Evolutionary conservation across 2,113 vertebrate genomes (phyloP), one percentile per base, ranked within the genome.

Genomic region (Coryphaenoides rupestris): DNA sequence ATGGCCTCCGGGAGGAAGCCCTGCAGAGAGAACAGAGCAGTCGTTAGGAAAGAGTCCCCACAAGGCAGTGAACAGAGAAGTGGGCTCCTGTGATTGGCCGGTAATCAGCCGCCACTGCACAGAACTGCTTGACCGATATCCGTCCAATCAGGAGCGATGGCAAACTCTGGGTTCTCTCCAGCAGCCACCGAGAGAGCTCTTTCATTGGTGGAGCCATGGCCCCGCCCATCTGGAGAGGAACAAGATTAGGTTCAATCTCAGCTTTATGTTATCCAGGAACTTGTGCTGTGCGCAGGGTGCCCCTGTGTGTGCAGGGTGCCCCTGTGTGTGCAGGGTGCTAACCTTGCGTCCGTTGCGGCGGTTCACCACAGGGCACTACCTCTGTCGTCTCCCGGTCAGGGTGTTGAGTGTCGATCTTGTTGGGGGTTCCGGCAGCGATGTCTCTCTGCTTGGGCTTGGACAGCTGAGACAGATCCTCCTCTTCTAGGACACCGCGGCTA

Each of bases 161-260:
- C 95, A 90, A 96, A 99, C 78, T 99, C 97, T 0, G 96, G 95
- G 84, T 99, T 99, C 89, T n/a, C n/a, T 98, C 97, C 88, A 98
- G 88, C 62, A 99, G 87, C 97, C 96, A 99, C 72, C 96, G 91
- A 61, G 97, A 95, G 63, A 99, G 91, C 83, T 99, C 97, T 87
- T 98, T 98, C 96, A 99, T 99, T 59, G 97, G 97, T 82, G 97
- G 97, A 59, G 97, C 97, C 97, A 99, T 99, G 67, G 97, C 97
- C 66, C 97, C 97, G 61, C 97, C 97, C 97, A 99, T 99, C 97
- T 99, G 83, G 23, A 50, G 14, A 67, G 70, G 12, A 52, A 16
- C 17, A 66, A 26, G 3, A 45, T 4, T 12, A n/a, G n/a, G n/a
- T n/a, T 10, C 17, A 21, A 54, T 22, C 21, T 24, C 10, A 57